These are phyloP conservation scores for Smittia aterrima DNA, from an alignment of 2,888 invertebrate species.

Conservation along the genomic window DNA sequence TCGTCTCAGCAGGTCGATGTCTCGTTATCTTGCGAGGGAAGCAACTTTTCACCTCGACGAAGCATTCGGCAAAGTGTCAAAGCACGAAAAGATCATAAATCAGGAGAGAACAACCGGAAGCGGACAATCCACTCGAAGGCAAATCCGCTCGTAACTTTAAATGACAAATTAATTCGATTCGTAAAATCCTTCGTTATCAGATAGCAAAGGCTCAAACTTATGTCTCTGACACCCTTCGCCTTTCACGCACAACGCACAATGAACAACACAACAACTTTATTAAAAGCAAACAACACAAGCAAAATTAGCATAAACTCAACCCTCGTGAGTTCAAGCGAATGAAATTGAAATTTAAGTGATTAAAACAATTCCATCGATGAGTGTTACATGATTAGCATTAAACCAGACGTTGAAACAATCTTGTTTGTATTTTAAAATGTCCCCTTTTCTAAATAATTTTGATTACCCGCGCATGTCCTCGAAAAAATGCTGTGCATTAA, in stretches of 20 bases:
- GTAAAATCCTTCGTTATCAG: conserved; percentile 10
- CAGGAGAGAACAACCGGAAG: conserved; percentile 18
- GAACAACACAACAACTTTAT: conserved; percentile 14
- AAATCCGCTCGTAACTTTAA: background rate
- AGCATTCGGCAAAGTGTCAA: conserved; percentile 3
- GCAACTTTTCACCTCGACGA: too few relatives aligned
- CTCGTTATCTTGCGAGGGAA: background rate
- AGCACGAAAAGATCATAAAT: conserved; percentile 24
- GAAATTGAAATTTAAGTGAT: too few relatives aligned
- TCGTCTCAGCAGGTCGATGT: background rate
- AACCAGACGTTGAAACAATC: too few relatives aligned
- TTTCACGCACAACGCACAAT: conserved; percentile 13
- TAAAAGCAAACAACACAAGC: conserved; percentile 34
- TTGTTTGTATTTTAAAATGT: too few relatives aligned
- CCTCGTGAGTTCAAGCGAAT: background rate
- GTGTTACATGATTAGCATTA: too few relatives aligned
- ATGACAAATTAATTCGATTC: conserved; percentile 35
- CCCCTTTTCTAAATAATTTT: too few relatives aligned
- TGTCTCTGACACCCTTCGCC: conserved; percentile 36
- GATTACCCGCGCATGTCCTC: too few relatives aligned
- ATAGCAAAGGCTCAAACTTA: conserved; percentile 16
- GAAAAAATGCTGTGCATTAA: too few relatives aligned
- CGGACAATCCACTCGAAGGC: conserved; percentile 15
- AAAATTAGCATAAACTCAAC: conserved; percentile 25
- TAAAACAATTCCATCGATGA: too few relatives aligned